phyloP scores from a whole-genome alignment of 2,888 invertebrate genomes.

The Eupsilia transversa region DNA sequence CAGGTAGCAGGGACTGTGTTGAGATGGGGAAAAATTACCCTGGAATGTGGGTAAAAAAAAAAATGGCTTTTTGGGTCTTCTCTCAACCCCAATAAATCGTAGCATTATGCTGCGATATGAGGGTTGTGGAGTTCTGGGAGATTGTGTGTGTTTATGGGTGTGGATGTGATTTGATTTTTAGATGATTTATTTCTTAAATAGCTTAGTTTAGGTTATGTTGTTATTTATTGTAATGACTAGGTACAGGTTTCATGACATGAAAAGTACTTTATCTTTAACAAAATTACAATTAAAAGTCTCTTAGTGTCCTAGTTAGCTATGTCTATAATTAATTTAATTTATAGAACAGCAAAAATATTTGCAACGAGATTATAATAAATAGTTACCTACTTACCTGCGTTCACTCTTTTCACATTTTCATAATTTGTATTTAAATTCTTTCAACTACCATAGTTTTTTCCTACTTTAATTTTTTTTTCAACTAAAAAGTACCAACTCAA shows the following conservation, averaged over 20 bases:
- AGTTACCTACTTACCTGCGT: background rate
- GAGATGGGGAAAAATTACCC: constrained; percentile 43
- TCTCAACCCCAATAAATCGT: too few relatives aligned
- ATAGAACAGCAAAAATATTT: background rate
- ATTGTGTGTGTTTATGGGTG: background rate
- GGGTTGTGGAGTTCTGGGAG: background rate
- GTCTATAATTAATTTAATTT: background rate
- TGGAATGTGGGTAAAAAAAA: constrained; percentile 41
- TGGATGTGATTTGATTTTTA: background rate
- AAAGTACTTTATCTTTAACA: background rate
- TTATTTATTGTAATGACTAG: background rate
- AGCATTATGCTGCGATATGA: background rate
- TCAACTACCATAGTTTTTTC: too few relatives aligned
- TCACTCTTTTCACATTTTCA: background rate
- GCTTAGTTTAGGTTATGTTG: too few relatives aligned
- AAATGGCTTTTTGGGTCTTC: too few relatives aligned
- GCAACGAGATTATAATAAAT: background rate
- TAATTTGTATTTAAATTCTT: too few relatives aligned
- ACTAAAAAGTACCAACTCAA: background rate
- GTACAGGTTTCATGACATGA: background rate
- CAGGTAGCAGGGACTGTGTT: constrained; percentile 70
- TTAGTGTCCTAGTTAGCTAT: too few relatives aligned
- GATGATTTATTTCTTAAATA: background rate
- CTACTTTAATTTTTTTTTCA: background rate
- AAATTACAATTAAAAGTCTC: background rate